phyloP scores from a whole-genome alignment of 1,140 invertebrate species.

The Calosoma granatense region DNA sequence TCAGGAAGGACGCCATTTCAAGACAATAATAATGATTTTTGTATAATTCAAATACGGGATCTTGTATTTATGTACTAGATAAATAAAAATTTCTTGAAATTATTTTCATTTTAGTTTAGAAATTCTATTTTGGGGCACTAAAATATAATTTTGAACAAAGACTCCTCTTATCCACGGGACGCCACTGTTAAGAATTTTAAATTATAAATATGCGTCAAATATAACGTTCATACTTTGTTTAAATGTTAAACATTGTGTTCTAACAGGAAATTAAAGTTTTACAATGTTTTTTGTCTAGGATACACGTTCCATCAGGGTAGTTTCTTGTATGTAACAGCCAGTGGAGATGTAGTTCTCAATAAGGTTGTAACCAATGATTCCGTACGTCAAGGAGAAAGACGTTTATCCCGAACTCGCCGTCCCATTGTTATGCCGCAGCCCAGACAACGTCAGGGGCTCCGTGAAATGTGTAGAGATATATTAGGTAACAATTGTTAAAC shows the following conservation, averaged over 20 bases:
- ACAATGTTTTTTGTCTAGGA: slow-evolving; percentile 29
- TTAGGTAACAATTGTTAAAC: slow-evolving; percentile 32
- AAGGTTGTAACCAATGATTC: slow-evolving; percentile 40
- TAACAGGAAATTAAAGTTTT: no score
- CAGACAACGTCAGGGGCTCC: slow-evolving; percentile 36
- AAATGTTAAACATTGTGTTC: not conserved
- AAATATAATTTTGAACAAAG: no score
- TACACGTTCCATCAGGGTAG: slow-evolving; percentile 69
- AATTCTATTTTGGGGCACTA: no score
- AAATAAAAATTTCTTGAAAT: no score
- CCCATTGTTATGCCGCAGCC: slow-evolving; percentile 28
- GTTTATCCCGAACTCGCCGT: slow-evolving; percentile 35
- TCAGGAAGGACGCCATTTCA: no score
- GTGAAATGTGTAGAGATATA: slow-evolving; percentile 52
- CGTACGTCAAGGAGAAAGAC: slow-evolving; percentile 36
- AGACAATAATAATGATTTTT: no score
- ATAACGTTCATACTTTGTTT: not conserved
- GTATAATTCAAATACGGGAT: no score
- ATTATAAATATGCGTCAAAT: not conserved
- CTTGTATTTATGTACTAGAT: no score
- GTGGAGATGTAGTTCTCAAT: slow-evolving; percentile 52
- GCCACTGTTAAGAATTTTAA: not conserved
- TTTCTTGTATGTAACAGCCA: slow-evolving; percentile 54
- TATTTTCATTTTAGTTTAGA: no score
- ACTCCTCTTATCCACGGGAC: no score